These are phyloP conservation scores for Sinhomidia bicolor DNA, from an alignment of 2,888 invertebrate species.

Conservation along the genomic window DNA sequence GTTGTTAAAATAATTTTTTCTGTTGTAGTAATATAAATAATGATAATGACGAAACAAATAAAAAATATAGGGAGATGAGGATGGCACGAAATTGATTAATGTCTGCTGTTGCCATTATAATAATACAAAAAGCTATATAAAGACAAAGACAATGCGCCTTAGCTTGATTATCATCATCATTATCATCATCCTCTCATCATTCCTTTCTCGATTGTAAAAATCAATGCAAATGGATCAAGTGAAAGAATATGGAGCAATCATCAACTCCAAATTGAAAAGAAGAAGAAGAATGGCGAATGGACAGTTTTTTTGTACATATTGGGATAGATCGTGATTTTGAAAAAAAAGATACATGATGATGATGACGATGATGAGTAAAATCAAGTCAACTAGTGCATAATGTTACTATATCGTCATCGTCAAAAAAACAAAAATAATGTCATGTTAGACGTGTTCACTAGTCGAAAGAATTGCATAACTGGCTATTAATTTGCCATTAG, in stretches of 20 bases:
- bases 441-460: too few relatives aligned
- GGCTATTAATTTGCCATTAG: not conserved
- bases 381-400: too few relatives aligned
- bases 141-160: not conserved
- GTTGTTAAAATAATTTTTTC: conserved; percentile 18
- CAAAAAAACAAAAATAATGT: too few relatives aligned
- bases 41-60: not conserved
- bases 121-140: not conserved
- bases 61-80: conserved; percentile 27
- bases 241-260: not conserved
- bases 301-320: too few relatives aligned
- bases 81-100: conserved; percentile 50
- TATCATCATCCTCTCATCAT: conserved; percentile 5
- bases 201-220: not conserved
- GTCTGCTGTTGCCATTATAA: too few relatives aligned
- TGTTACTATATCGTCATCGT: too few relatives aligned
- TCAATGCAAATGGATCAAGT: not conserved
- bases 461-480: not conserved
- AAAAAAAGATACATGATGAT: conserved; percentile 20
- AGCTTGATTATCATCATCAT: not conserved
- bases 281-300: not conserved
- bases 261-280: too few relatives aligned
- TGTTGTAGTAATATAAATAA: not conserved
- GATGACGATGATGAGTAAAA: conserved; percentile 45
- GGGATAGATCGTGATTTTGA: conserved; percentile 55